Evolutionary conservation across 2,797 vertebrate species (phyloP).

Genomic region (Setipinna tenuifilis): DNA sequence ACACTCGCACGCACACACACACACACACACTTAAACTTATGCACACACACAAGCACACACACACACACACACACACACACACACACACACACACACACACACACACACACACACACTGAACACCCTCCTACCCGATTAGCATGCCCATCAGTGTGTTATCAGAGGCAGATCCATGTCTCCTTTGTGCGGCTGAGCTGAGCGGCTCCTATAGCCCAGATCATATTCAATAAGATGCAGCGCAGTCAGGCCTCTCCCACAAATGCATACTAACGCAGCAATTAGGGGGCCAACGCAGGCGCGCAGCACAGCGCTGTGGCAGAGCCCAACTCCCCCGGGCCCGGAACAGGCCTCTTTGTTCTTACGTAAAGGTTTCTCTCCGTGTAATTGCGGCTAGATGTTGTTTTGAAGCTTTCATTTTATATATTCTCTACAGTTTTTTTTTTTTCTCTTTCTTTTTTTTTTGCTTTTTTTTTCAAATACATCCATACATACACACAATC

Average conservation of each 20-base stretch:
- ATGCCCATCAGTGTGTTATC: slow-evolving; percentile 47
- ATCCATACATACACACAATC: too few species aligned
- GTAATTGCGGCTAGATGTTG: slow-evolving; percentile 69
- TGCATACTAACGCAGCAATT: slow-evolving; percentile 78
- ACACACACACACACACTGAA: neutral
- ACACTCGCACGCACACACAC: too few species aligned
- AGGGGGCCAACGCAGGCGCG: slow-evolving; percentile 62
- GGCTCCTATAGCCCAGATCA: slow-evolving; percentile 46
- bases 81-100: neutral
- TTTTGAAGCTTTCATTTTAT: slow-evolving; percentile 75
- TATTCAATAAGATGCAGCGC: slow-evolving; percentile 61
- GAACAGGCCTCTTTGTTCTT: slow-evolving; percentile 77
- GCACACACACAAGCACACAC: too few species aligned
- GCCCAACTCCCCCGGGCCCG: slow-evolving; percentile 71
- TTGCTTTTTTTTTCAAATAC: too few species aligned
- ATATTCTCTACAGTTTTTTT: slow-evolving; percentile 43
- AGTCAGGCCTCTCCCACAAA: slow-evolving; percentile 65
- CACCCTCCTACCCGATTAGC: neutral
- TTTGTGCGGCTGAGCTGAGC: slow-evolving; percentile 57
- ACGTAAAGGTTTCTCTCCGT: slow-evolving; percentile 72
- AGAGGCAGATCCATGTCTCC: slow-evolving; percentile 55
- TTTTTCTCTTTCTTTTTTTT: too few species aligned
- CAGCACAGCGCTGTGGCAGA: slow-evolving; percentile 62
- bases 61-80: slow-evolving; percentile 21
- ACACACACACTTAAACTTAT: too few species aligned